phyloP scores from a whole-genome alignment of 2,888 invertebrate species.

The Brachyptera risi region DNA sequence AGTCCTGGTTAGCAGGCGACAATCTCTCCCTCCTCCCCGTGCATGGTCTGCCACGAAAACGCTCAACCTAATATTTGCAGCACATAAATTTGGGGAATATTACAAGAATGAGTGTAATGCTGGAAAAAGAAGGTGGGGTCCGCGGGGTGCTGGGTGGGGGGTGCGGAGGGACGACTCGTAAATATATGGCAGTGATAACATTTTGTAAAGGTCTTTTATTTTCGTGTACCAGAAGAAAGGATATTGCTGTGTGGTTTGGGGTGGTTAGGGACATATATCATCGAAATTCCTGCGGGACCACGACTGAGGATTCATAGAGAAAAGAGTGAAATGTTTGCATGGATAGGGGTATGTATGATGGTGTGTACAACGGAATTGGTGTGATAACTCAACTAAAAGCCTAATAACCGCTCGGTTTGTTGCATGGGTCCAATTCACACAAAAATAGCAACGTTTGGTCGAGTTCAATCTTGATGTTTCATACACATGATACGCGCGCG shows the following conservation, averaged over 20 bases:
- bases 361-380: constrained; percentile 3
- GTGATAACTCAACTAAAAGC: constrained; percentile 23
- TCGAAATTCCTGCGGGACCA: constrained; percentile 37
- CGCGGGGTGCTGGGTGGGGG: no score
- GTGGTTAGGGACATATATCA: constrained; percentile 45
- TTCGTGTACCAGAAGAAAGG: constrained; percentile 41
- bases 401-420: constrained; percentile 16
- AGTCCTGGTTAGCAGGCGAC: not conserved
- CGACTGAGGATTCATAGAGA: constrained; percentile 28
- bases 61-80: constrained; percentile 50
- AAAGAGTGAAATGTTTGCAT: constrained; percentile 17
- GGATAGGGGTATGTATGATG: not conserved
- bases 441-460: no score
- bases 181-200: constrained; percentile 49
- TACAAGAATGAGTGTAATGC: constrained; percentile 49
- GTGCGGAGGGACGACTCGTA: constrained; percentile 41
- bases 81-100: constrained; percentile 54
- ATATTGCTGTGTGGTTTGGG: constrained; percentile 42
- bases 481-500: no score
- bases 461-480: no score
- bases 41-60: constrained; percentile 42
- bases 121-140: constrained; percentile 33
- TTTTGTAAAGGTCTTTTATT: constrained; percentile 50
- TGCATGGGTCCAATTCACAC: no score
- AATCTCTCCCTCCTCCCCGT: constrained; percentile 23